Evolutionary conservation across 2,113 vertebrate species (phyloP).

Genomic region (Upupa epops): DNA sequence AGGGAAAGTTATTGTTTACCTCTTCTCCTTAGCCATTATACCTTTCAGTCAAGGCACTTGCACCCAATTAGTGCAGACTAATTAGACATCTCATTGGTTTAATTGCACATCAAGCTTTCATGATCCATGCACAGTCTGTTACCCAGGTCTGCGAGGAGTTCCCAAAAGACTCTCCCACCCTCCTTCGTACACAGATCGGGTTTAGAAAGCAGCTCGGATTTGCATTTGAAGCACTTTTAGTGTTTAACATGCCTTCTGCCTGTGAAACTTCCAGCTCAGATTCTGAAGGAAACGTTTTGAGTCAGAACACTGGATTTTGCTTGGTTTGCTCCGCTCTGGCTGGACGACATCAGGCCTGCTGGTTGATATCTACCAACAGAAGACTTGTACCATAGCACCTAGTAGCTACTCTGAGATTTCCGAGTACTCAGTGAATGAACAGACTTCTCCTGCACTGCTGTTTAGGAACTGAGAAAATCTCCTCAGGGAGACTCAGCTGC

Average conservation of each 20-base stretch:
- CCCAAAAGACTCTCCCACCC: background rate
- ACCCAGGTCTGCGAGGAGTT: background rate
- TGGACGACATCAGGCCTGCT: background rate
- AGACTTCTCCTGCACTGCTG: background rate
- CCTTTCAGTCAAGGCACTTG: background rate
- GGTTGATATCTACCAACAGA: background rate
- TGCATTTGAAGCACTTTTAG: background rate
- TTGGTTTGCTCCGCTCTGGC: background rate
- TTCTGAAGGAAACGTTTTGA: background rate
- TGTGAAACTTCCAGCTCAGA: background rate
- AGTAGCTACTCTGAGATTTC: background rate
- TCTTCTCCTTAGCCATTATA: background rate
- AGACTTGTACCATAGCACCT: background rate
- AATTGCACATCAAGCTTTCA: background rate
- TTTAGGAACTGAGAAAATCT: background rate
- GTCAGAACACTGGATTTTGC: background rate
- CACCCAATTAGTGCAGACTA: slow-evolving; percentile 11
- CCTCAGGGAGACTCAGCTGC: background rate
- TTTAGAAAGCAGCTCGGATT: background rate
- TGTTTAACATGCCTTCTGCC: no score
- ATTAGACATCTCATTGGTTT: slow-evolving; percentile 12
- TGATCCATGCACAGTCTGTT: background rate
- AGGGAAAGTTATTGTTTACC: background rate
- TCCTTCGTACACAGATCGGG: background rate
- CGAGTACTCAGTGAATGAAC: background rate